Percentiles rank a stretch among this genome's conserved stretches.
Conservation (phyloP, 2,113 vertebrate species). For the Passerina amoena region DNA sequence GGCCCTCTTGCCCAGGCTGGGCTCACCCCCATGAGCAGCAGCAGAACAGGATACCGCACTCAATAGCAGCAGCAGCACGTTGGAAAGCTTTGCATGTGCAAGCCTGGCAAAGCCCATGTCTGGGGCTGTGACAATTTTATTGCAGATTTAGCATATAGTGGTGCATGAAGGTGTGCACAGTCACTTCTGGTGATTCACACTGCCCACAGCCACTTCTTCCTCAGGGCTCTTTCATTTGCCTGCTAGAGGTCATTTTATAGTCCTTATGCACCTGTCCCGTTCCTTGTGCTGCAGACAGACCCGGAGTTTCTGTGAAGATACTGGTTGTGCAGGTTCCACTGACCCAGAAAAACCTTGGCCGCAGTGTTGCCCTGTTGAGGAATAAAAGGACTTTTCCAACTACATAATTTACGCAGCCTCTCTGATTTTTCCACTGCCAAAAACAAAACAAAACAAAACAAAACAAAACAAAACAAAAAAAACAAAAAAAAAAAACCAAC, state of each 20-base stretch:
- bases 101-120: neutral
- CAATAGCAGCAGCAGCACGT: neutral
- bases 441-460: neutral
- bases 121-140: neutral
- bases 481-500: neutral
- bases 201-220: neutral
- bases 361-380: neutral
- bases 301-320: neutral
- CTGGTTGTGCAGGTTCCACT: neutral
- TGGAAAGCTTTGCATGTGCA: neutral
- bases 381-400: neutral
- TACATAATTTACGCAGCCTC: neutral
- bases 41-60: neutral
- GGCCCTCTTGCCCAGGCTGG: neutral
- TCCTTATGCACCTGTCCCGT: neutral
- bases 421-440: neutral
- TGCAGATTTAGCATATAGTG: accelerated
- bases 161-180: neutral
- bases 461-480: too few species aligned
- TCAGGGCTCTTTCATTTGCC: neutral
- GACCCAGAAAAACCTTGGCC: neutral
- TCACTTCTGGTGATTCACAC: neutral
- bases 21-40: neutral
- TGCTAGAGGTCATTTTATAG: neutral
- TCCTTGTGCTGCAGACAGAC: neutral